Evolutionary conservation across 2,797 vertebrate species (phyloP), one percentile per base, ranked within the genome.

Genomic region (Leptodactylus fallax): DNA sequence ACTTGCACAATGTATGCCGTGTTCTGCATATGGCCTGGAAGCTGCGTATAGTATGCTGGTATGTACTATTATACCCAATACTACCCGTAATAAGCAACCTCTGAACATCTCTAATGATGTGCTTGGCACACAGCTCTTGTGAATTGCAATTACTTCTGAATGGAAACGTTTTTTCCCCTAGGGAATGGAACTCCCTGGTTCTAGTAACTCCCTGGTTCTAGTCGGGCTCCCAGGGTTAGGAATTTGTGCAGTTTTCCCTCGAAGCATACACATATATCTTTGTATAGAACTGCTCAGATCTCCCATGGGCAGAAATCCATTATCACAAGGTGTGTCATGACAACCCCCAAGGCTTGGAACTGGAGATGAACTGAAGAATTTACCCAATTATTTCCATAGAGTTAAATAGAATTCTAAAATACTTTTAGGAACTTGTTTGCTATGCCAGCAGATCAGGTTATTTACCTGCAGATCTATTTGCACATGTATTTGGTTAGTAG

Each of bases 311-410:
- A 53, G 53, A 14, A 72, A 83, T 83, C 25, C 63, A 83, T 72
- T 72, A 83, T 83, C 65, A 58, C 51, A 55, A 27, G 65, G 67
- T 83, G 67, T 55, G 65, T 56, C 49, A 7, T 51, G 63, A 45
- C 51, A 72, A 21, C 21, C 23, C 67, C 25, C 21, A 61, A 84
- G 69, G 27, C 45, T 17, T 83, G 53, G 25, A 23, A 67, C 27
- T 58, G 69, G 27, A 71, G 65, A 36, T 45, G 19, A 72, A 25
- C 69, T 60, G 69, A 60, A 77, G 27, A 81, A 21, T 81, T 16
- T 55, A 4, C 21, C 19, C 53, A 58, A 27, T 56, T 27, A 11
- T 56, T 79, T 25, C 25, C 27, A 11, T 21, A 49, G 25, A 58
- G 23, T 56, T 79, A 79, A 27, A 27, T 58, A 14, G 27, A 56